Percentiles rank a stretch among this genome's conserved stretches.
phyloP scores from a whole-genome alignment of 2,797 vertebrate species.

The Hapalemur alaotrensis region DNA sequence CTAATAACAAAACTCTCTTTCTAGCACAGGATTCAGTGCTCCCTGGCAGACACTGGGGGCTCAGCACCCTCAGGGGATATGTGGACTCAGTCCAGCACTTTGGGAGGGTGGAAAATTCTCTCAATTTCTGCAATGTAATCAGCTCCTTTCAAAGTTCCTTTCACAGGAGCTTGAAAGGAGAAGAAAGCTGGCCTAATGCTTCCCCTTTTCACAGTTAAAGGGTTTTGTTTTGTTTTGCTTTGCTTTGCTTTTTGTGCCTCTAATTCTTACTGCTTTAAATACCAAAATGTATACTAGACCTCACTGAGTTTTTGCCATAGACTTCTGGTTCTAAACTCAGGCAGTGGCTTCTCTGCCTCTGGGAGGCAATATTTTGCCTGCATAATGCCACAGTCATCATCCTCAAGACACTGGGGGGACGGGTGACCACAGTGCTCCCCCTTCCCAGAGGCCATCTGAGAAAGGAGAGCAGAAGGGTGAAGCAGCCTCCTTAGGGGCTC shows the following conservation, averaged over 20 bases:
- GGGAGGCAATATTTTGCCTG: neutral
- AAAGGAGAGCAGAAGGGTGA: neutral
- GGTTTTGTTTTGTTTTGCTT: neutral
- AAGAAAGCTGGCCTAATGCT: constrained; percentile 17
- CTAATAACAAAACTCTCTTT: neutral
- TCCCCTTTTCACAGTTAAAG: constrained; percentile 18
- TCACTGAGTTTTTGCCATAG: neutral
- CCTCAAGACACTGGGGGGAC: neutral
- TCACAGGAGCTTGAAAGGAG: neutral
- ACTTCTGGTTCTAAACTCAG: neutral
- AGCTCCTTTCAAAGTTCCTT: constrained; percentile 31
- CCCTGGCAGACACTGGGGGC: neutral
- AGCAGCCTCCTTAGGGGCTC: fast-evolving
- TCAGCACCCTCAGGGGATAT: neutral
- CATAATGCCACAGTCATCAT: neutral
- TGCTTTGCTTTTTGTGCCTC: constrained; percentile 23
- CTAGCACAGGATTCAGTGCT: neutral
- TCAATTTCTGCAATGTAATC: constrained; percentile 22
- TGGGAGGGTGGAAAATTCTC: neutral
- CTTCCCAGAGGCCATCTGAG: neutral
- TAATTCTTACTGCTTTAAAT: constrained; percentile 43
- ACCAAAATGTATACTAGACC: neutral
- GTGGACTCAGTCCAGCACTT: neutral
- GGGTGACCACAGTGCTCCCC: neutral
- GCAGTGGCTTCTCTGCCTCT: neutral